These are phyloP conservation scores for Neodontobutis hainanensis DNA, from an alignment of 2,113 vertebrate species.

Conservation along the genomic window DNA sequence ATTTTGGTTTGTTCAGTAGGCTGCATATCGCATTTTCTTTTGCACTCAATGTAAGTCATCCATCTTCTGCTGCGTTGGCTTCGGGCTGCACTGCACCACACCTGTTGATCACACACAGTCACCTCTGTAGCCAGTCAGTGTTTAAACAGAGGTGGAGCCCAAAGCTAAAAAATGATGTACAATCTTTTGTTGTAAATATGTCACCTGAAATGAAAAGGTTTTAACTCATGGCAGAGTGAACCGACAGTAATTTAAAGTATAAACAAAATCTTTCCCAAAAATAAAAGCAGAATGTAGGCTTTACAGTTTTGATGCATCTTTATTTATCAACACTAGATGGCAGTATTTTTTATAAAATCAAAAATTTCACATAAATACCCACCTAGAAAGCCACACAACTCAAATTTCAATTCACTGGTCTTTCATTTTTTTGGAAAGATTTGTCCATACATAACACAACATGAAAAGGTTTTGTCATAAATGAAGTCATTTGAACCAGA, in stretches of 20 bases:
- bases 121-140: background rate
- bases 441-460: too few species aligned
- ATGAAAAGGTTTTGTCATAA: too few species aligned
- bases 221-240: too few species aligned
- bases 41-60: background rate
- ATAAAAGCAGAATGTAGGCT: too few species aligned
- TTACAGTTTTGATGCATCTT: background rate
- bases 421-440: too few species aligned
- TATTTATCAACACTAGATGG: background rate
- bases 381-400: too few species aligned
- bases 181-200: too few species aligned
- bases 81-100: background rate
- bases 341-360: background rate
- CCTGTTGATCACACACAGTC: constrained; percentile 1
- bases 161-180: background rate
- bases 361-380: background rate
- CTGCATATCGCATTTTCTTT: background rate
- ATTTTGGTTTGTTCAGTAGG: background rate
- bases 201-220: too few species aligned
- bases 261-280: too few species aligned
- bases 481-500: too few species aligned
- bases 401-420: too few species aligned
- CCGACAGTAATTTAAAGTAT: too few species aligned
- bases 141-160: constrained; percentile 9
- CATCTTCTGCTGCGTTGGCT: background rate